These are phyloP conservation scores for Lasioglossum vierecki DNA, from an alignment of 2,888 invertebrate genomes.

Conservation along the genomic window DNA sequence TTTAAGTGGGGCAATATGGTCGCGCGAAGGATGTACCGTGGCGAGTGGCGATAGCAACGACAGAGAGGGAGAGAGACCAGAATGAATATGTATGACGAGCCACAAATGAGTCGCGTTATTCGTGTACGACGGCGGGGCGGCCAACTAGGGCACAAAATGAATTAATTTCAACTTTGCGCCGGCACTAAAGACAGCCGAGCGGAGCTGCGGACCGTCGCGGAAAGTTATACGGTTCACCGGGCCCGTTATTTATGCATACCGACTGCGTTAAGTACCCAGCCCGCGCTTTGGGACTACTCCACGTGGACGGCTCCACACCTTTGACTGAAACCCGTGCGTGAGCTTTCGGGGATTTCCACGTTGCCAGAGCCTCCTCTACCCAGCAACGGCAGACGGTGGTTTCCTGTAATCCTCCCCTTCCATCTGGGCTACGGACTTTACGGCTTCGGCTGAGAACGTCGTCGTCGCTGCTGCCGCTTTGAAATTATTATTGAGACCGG, in stretches of 20 bases:
- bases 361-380: background rate
- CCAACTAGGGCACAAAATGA: slow-evolving; percentile 72
- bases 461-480: background rate
- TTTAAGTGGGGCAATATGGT: slow-evolving; percentile 69
- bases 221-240: slow-evolving; percentile 49
- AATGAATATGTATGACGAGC: slow-evolving; percentile 78
- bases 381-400: background rate
- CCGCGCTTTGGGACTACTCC: slow-evolving; percentile 52
- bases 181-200: slow-evolving; percentile 45
- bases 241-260: slow-evolving; percentile 61
- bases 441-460: slow-evolving; percentile 6
- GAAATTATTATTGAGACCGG: slow-evolving; percentile 30
- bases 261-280: slow-evolving; percentile 47
- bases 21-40: slow-evolving; percentile 54
- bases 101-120: slow-evolving; percentile 68
- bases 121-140: slow-evolving; percentile 57
- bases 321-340: slow-evolving; percentile 12
- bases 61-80: background rate
- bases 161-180: slow-evolving; percentile 71
- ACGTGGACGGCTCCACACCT: slow-evolving; percentile 18
- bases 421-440: slow-evolving; percentile 10
- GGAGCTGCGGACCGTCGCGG: slow-evolving; percentile 19
- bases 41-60: slow-evolving; percentile 68
- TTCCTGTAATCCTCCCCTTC: background rate
- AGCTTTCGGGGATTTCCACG: slow-evolving; percentile 27